These are phyloP conservation scores for Psilopsiagon aymara DNA, from an alignment of 2,113 vertebrate genomes.

Conservation along the genomic window DNA sequence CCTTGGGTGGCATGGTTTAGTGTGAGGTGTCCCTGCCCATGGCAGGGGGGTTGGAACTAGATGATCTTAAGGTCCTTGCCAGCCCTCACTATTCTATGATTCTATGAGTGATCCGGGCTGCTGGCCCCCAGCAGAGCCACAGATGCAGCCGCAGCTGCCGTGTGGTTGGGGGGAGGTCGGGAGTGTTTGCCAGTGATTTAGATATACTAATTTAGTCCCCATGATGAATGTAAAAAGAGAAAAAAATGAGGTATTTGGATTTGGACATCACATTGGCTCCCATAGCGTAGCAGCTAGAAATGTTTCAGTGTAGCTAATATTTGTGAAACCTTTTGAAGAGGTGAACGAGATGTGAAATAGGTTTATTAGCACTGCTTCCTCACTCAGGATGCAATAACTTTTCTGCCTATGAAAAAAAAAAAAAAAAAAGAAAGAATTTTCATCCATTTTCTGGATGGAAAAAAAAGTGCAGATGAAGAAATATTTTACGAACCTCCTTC, in stretches of 20 bases:
- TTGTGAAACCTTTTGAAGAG: background rate
- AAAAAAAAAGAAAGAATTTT: background rate
- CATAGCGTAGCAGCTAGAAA: background rate
- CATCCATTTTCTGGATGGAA: background rate
- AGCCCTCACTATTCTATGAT: no score
- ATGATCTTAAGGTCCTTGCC: no score
- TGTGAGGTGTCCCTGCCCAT: no score
- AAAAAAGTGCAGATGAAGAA: slow-evolving; percentile 7
- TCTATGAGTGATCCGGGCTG: background rate
- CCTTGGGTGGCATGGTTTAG: no score
- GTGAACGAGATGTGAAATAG: background rate
- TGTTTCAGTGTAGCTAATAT: background rate
- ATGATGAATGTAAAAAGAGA: background rate
- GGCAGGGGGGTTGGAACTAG: no score
- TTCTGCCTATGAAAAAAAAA: background rate
- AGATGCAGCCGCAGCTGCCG: background rate
- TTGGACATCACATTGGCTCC: background rate
- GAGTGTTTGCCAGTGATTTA: background rate
- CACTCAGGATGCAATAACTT: background rate
- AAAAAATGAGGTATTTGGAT: background rate
- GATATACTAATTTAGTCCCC: background rate
- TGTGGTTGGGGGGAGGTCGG: background rate
- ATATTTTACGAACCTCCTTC: background rate
- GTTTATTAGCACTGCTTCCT: background rate
- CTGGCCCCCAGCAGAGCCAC: background rate